Base-by-base conservation (phyloP, 1,140 invertebrate species). In the Halesus radiatus region DNA sequence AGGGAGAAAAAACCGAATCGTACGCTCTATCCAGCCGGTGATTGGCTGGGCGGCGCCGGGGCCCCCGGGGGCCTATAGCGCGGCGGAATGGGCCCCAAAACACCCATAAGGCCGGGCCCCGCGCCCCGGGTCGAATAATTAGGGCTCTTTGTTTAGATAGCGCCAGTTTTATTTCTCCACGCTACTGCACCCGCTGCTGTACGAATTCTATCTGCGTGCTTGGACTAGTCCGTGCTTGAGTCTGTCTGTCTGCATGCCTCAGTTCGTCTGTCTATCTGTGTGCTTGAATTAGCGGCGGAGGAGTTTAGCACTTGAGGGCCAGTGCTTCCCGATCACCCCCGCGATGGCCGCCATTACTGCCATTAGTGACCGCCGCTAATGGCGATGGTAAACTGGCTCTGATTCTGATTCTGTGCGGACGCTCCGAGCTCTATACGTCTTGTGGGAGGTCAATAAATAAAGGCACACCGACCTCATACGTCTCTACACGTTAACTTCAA, bases 81-180 rank as follows among this genome's bases (percentile, higher is more conserved):
- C 87, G 88, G 86, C 87, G 87, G 88, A 89, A 89, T 89, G 88
- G 89, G 87, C 87, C 89, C 89, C 89, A 85, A 87, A 88, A 88
- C 88, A 88, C 88, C 88, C 89, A 88, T 89, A 89, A 89, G 88
- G 88, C 88, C 89, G 87, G 87, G 87, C 88, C 89, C 88, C 88
- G 88, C 87, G 87, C 88, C 88, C 88, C 88, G 88, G 70, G 88
- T 88, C 89, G 89, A 89, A 90, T 90, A 90, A 90, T 90, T 90
- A 90, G 89, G 88, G 89, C 89, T 90, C 89, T 90, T 89, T 90
- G 89, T 90, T 90, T 90, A 90, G 88, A 90, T 89, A 89, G 88
- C 88, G 86, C 87, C 89, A 89, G 88, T 90, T 90, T 90, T 90
- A 89, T 90, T 90, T 89, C 88, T 88, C 86, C 85, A 76, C 79